Evolutionary conservation across 2,888 invertebrate genomes (phyloP).

Genomic region (Hyposoter didymator): DNA sequence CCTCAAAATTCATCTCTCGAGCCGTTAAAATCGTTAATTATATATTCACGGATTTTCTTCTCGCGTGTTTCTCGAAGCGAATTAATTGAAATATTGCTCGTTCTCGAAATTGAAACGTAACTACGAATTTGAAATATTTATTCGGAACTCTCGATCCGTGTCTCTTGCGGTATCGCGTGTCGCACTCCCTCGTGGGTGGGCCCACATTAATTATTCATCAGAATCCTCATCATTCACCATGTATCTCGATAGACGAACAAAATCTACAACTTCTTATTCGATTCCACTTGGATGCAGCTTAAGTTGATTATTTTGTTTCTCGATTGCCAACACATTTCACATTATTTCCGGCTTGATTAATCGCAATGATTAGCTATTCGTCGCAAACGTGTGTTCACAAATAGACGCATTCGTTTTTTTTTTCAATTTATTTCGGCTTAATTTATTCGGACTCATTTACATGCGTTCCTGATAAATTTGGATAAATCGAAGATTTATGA

Average conservation of each 20-base stretch:
- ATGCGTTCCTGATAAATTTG: neutral
- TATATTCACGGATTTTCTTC: neutral
- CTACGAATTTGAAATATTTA: neutral
- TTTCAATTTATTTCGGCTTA: neutral
- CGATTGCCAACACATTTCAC: neutral
- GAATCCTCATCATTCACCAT: neutral
- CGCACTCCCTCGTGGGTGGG: neutral
- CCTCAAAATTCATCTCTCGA: neutral
- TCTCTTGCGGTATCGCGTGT: neutral
- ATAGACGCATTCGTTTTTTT: neutral
- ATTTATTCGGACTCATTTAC: neutral
- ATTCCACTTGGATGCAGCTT: slow-evolving; percentile 2
- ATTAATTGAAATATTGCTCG: neutral
- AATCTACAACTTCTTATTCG: neutral
- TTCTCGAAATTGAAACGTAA: neutral
- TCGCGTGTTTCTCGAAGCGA: neutral
- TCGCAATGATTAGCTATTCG: neutral
- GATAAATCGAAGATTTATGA: neutral
- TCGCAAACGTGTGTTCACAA: neutral
- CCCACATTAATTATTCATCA: neutral
- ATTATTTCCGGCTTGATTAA: neutral
- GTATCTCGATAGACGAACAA: neutral
- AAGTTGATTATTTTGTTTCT: neutral
- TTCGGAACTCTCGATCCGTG: neutral
- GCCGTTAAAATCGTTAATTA: neutral